phyloP scores from a whole-genome alignment of 2,888 invertebrate species.

The Latrodectus hesperus region DNA sequence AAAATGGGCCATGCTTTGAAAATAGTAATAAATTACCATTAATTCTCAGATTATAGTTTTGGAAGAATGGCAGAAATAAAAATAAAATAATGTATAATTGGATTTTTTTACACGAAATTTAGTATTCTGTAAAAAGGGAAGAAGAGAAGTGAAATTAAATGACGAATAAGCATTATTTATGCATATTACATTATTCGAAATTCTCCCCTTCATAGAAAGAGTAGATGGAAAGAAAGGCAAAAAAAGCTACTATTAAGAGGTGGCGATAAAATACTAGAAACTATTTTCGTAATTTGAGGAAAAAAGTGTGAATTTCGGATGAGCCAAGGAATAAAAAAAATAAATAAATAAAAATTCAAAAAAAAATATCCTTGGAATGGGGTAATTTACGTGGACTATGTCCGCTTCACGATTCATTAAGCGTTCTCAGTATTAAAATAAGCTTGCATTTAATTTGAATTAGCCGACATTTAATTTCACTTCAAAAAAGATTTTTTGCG shows the following conservation, averaged over 20 bases:
- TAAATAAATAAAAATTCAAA: not conserved
- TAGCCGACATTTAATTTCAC: conserved; percentile 63
- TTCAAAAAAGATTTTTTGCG: conserved; percentile 30
- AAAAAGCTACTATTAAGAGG: conserved; percentile 29
- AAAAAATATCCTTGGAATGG: conserved; percentile 30
- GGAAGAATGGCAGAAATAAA: not conserved
- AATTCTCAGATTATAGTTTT: not conserved
- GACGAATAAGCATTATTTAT: conserved; percentile 34
- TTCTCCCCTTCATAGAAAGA: conserved; percentile 2
- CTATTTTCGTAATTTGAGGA: conserved; percentile 31
- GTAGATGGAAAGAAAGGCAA: not conserved
- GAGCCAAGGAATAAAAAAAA: not conserved
- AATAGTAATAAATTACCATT: no score
- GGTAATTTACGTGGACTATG: conserved; percentile 60
- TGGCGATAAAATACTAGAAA: conserved; percentile 49
- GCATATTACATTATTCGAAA: conserved; percentile 49
- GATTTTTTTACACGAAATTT: not conserved
- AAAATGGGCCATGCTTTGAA: no score
- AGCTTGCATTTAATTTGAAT: conserved; percentile 65
- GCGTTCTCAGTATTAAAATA: conserved; percentile 52
- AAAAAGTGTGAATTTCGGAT: conserved; percentile 32
- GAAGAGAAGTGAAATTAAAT: conserved; percentile 18
- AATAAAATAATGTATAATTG: no score
- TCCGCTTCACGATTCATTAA: conserved; percentile 63
- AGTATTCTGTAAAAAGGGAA: not conserved